Conservation (phyloP, 2,797 vertebrate species). For the Rhyacichthys aspro region DNA sequence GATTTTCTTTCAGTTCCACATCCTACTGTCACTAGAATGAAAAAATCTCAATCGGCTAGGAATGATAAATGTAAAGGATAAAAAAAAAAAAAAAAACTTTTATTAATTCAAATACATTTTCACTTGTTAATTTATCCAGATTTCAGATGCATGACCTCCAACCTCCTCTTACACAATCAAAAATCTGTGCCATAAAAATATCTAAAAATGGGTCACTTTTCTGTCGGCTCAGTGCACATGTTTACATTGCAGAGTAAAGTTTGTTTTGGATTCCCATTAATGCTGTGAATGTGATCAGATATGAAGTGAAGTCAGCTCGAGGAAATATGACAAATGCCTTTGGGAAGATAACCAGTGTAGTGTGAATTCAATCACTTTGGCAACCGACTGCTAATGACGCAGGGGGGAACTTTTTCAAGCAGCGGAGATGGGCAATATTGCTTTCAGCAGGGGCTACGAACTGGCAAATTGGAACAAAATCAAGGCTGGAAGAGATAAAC, state of each 20-base stretch:
- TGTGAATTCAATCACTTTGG: conserved; percentile 76
- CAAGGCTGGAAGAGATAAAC: conserved; percentile 62
- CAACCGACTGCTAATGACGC: conserved; percentile 74
- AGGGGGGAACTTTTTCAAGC: conserved; percentile 62
- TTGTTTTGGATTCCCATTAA: conserved; percentile 40
- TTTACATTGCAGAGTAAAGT: conserved; percentile 6
- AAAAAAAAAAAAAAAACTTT: too few relatives aligned
- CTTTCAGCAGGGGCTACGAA: conserved; percentile 60
- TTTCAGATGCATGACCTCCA: too few relatives aligned
- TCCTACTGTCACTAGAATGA: too few relatives aligned
- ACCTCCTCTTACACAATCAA: too few relatives aligned
- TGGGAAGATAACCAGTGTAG: conserved; percentile 72
- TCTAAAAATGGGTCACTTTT: too few relatives aligned
- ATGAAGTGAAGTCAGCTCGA: conserved; percentile 69
- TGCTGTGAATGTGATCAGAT: conserved; percentile 63
- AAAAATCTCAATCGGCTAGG: too few relatives aligned
- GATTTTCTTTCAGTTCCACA: too few relatives aligned
- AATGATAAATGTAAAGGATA: too few relatives aligned
- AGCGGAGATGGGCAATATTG: conserved; percentile 64
- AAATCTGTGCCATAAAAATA: too few relatives aligned
- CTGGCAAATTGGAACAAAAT: conserved; percentile 66
- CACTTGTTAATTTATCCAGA: too few relatives aligned
- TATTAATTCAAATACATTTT: too few relatives aligned
- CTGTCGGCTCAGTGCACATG: neutral
- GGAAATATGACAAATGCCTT: conserved; percentile 70